phyloP scores from a whole-genome alignment of 1,140 invertebrate species.

The Bombus pyrosoma region DNA sequence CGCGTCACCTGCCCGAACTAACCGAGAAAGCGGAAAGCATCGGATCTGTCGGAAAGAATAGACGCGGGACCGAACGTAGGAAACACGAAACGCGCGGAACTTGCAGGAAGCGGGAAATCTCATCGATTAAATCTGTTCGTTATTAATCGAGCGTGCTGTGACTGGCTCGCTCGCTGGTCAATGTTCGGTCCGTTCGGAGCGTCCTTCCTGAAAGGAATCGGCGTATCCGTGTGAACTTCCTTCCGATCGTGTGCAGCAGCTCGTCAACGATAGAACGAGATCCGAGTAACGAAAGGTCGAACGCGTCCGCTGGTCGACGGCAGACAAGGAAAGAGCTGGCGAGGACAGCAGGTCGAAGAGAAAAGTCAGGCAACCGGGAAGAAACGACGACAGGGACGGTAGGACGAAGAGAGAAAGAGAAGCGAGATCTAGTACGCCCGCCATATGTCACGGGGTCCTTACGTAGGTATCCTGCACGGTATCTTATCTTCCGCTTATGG shows the following conservation, averaged over 20 bases:
- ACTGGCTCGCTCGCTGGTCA: not conserved
- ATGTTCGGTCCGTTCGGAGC: slow-evolving; percentile 17
- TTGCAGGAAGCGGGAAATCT: slow-evolving; percentile 8
- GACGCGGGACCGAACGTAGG: not conserved
- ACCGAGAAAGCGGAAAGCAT: not conserved
- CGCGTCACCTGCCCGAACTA: no score
- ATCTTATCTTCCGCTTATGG: slow-evolving; percentile 74
- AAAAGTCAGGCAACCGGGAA: slow-evolving; percentile 1
- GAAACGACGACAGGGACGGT: not conserved
- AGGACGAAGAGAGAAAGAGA: not conserved
- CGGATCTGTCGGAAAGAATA: not conserved
- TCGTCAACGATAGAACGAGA: slow-evolving; percentile 32
- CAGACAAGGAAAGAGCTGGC: not conserved
- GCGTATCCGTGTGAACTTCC: slow-evolving; percentile 57
- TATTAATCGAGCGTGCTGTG: slow-evolving; percentile 35
- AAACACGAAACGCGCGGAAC: slow-evolving; percentile 15
- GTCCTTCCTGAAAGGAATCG: slow-evolving; percentile 50
- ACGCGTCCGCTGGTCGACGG: not conserved
- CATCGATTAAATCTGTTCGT: slow-evolving; percentile 42
- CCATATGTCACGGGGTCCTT: slow-evolving; percentile 73
- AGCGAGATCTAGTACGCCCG: slow-evolving; percentile 55
- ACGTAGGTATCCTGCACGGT: slow-evolving; percentile 61
- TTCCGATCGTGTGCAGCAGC: slow-evolving; percentile 59
- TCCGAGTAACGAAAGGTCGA: slow-evolving; percentile 16
- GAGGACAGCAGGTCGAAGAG: not conserved